Base-by-base conservation (phyloP, 2,888 invertebrate species). In the Hololepta plana region DNA sequence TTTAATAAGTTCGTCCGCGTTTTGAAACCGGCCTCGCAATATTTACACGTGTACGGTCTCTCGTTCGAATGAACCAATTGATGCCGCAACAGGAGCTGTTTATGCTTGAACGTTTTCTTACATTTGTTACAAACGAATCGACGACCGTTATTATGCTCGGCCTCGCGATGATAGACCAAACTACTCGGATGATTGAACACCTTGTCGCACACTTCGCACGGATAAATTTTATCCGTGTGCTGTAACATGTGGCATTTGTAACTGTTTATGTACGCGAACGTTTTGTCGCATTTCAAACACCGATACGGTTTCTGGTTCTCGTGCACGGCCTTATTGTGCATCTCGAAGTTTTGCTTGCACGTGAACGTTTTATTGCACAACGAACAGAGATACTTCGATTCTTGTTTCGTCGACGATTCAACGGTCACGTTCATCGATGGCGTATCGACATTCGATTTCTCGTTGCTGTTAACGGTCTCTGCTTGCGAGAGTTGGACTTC, bases 61-160 rank as follows among this genome's bases (percentile, higher is more conserved):
- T 63, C 63, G 26, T 73, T 62, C 37, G 75, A 67, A 64, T 93
- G 72, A 36, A 84, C 69, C 37, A 79, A 46, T 59, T 87, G 69
- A 62, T 93, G 79, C 35, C 76, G 60, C 45, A 72, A 66, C 35
- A 82, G 53, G 27, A 79, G 54, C 44, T 74, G 74, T 35, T 70
- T 71, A 47, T 76, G 76, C 38, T 71, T 69, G 55, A 84, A 85
- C 29, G 63, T 58, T 49, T 76, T 79, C 25, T 67, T 65, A 50
- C 84, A 84, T 42, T 72, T 71, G 42, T 63, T 65, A 49, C 82
- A 82, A 17, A 73, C 69, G 48, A 71, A 81, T 31, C 71, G 62
- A 27, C 69, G 60, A 1, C 65, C 67, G 24, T 68, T 66, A 16
- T 43, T 37, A 12, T 76, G 76, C 38, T 67, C 70, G 0, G 74